Evolutionary conservation across 2,888 invertebrate genomes (phyloP).

Genomic region (Phania funesta): DNA sequence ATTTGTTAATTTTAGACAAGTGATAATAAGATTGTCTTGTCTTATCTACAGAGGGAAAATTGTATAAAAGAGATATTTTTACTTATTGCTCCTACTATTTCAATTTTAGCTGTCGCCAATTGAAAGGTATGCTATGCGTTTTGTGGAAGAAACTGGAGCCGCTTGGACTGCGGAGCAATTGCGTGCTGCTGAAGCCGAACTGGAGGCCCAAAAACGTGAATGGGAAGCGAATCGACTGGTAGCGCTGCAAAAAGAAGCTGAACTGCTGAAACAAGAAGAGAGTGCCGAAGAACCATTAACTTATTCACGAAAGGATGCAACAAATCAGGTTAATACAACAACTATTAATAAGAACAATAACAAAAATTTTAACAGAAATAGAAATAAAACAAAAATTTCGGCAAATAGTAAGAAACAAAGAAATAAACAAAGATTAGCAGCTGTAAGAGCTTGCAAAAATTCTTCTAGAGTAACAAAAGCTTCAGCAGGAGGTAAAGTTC

Average conservation of each 20-base stretch:
- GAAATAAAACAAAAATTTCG: slow-evolving; percentile 51
- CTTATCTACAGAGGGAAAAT: too few relatives aligned
- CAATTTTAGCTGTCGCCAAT: slow-evolving; percentile 90
- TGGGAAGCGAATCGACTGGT: slow-evolving; percentile 93
- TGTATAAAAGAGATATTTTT: not conserved
- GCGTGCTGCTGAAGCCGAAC: slow-evolving; percentile 92
- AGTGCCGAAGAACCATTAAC: slow-evolving; percentile 86
- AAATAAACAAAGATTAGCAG: slow-evolving; percentile 45
- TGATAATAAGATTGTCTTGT: too few relatives aligned
- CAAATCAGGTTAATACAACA: slow-evolving; percentile 89
- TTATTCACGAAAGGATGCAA: slow-evolving; percentile 88
- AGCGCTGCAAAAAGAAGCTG: slow-evolving; percentile 85
- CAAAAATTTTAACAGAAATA: slow-evolving; percentile 55
- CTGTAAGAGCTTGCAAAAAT: slow-evolving; percentile 43
- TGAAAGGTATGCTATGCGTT: slow-evolving; percentile 96
- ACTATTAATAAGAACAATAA: slow-evolving; percentile 68
- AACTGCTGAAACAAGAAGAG: slow-evolving; percentile 83
- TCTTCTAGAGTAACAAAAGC: not conserved
- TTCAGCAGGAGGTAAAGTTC: not conserved
- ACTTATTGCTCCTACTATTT: not conserved
- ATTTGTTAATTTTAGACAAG: too few relatives aligned
- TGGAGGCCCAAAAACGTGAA: slow-evolving; percentile 91
- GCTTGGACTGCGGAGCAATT: slow-evolving; percentile 92
- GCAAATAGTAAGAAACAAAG: slow-evolving; percentile 50
- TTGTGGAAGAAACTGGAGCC: slow-evolving; percentile 91